Evolutionary conservation across 2,888 invertebrate species (phyloP), one percentile per base, ranked within the genome.

Genomic region (Drosophila borealis): DNA sequence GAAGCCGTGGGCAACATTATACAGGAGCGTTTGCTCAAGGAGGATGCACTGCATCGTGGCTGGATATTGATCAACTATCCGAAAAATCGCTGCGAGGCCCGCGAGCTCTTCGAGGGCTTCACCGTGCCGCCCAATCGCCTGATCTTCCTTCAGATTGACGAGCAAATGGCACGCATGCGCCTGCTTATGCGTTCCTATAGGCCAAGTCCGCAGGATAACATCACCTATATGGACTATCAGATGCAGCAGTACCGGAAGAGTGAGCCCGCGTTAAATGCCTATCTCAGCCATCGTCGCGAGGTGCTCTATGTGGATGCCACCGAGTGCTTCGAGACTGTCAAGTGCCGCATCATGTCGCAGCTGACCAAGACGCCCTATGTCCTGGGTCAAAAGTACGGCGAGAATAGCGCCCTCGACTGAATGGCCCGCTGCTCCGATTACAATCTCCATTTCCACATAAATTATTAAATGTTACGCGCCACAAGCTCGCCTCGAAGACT

Each of bases 61-160:
- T 95, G 94, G 94, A 93, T 95, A 11, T 76, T 95, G 46, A 93
- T 94, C 13, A 94, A 94, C 17, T 95, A 93, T 88, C 94, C 94
- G 0, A 93, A 93, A 51, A 93, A 93, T 13, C 88, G 92, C 0
- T 90, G 92, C 6, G 95, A 95, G 78, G 93, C 95, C 41, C 91
- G 93, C 66, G 90, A 93, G 54, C 80, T 95, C 2, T 94, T 95
- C 34, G 88, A 91, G 39, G 56, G 75, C 67, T 92, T 92, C 55
- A 87, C 93, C n/a, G 92, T 93, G 10, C 94, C 94, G 1, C 95
- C 95, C 0, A 95, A 95, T 82, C 90, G 89, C 25, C 62, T 92
- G 10, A 74, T 92, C 3, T 90, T 90, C 44, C 54, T 92, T 8
- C 88, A 90, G 59, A 87, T 91, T 59, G 72, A 81, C 0, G 89